A percentile compares a stretch with the other conserved stretches of the same genome.
Conservation (phyloP, 2,113 vertebrate species). For the Urocitellus parryii region DNA sequence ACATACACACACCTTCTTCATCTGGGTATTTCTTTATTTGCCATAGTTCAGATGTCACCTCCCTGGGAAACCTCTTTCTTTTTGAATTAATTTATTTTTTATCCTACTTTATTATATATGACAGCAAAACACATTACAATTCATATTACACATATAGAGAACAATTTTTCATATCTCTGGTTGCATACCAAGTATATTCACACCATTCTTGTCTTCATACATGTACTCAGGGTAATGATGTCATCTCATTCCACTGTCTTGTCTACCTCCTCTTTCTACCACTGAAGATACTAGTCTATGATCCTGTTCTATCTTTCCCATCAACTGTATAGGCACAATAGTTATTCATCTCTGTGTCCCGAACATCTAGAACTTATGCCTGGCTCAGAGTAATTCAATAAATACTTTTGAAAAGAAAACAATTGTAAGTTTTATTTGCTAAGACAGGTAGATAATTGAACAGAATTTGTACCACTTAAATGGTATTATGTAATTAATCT, state of each 20-base stretch:
- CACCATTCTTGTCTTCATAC: too few relatives aligned
- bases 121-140: too few relatives aligned
- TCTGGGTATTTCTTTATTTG: neutral
- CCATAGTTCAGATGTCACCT: neutral
- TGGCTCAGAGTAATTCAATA: conserved; percentile 24
- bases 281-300: neutral
- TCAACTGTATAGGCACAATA: neutral
- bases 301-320: neutral
- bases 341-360: neutral
- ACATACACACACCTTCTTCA: neutral
- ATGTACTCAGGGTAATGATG: too few relatives aligned
- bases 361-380: neutral
- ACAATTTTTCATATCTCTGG: too few relatives aligned
- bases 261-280: neutral
- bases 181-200: too few relatives aligned
- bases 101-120: too few relatives aligned
- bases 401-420: conserved; percentile 29
- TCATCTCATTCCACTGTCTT: too few relatives aligned
- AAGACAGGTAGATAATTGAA: neutral
- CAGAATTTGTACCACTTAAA: neutral
- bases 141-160: too few relatives aligned
- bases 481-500: neutral
- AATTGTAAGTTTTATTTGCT: conserved; percentile 22
- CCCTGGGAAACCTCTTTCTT: neutral
- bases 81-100: too few relatives aligned